Percentiles rank a stretch among this genome's conserved stretches.
phyloP scores from a whole-genome alignment of 1,140 invertebrate genomes.

The Plodia interpunctella region DNA sequence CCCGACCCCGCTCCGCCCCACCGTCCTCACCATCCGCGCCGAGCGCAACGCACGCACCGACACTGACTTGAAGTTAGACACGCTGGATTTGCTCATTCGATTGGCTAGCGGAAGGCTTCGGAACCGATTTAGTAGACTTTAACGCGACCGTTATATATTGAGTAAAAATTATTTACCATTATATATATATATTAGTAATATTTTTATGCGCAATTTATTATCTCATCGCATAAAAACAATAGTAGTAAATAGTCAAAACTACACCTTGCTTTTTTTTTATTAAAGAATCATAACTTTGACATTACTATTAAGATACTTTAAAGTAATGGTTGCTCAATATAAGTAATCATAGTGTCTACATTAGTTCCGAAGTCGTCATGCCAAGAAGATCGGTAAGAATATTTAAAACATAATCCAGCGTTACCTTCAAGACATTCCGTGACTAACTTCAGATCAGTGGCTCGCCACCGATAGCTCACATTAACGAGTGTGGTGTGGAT shows the following conservation, averaged over 20 bases:
- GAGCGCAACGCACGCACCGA: conserved; percentile 4
- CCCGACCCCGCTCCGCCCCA: conserved; percentile 23
- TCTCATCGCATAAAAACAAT: too few species aligned
- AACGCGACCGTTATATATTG: too few species aligned
- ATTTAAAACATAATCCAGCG: background rate
- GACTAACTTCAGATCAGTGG: conserved; percentile 1
- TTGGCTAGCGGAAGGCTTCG: background rate
- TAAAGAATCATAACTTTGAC: too few species aligned
- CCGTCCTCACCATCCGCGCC: conserved; percentile 18
- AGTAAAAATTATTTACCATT: too few species aligned
- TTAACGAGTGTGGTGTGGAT: conserved; percentile 68
- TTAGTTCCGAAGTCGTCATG: too few species aligned
- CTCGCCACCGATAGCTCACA: conserved; percentile 26
- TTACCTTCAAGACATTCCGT: conserved; percentile 1
- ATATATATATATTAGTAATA: too few species aligned
- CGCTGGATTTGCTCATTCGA: background rate
- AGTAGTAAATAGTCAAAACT: too few species aligned
- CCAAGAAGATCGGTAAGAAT: background rate
- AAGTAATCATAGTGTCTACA: too few species aligned
- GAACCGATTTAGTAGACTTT: background rate
- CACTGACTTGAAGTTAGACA: background rate
- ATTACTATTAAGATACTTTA: too few species aligned
- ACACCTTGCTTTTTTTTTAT: too few species aligned
- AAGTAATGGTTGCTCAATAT: too few species aligned
- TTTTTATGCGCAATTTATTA: too few species aligned